Conservation (phyloP, 2,888 invertebrate genomes). For the Caenorhabditis auriculariae region DNA sequence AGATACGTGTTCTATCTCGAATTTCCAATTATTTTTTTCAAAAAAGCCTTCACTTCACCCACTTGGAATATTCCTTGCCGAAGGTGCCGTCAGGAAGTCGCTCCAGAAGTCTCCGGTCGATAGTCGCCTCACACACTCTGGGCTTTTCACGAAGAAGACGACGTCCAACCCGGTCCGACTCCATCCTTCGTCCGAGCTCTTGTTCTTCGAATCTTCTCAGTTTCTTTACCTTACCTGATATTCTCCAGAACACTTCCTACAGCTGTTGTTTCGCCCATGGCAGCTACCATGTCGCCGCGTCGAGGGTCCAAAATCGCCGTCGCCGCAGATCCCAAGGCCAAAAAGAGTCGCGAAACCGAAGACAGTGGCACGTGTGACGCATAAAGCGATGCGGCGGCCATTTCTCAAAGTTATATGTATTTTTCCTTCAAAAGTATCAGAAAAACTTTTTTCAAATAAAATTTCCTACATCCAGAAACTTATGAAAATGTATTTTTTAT, state of each 20-base stretch:
- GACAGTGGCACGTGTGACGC: conserved; percentile 36
- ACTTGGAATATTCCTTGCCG: conserved; percentile 80
- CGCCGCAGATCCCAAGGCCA: conserved; percentile 18
- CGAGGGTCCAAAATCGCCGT: conserved; percentile 14
- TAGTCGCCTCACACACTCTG: conserved; percentile 80
- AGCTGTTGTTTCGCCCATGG: conserved; percentile 87
- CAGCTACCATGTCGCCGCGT: conserved; percentile 81
- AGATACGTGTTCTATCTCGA: too few relatives aligned
- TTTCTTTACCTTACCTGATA: conserved; percentile 16
- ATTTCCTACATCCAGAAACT: too few relatives aligned
- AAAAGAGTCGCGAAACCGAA: conserved; percentile 5
- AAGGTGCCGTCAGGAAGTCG: conserved; percentile 78
- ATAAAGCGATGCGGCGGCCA: conserved; percentile 16
- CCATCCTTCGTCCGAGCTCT: conserved; percentile 72
- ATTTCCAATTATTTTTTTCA: too few relatives aligned
- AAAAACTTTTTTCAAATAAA: too few relatives aligned
- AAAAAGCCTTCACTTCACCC: background rate
- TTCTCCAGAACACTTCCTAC: conserved; percentile 68
- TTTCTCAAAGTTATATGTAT: too few relatives aligned
- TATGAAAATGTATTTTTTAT: too few relatives aligned
- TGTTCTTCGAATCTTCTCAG: background rate
- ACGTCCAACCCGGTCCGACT: conserved; percentile 76
- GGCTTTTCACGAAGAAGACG: conserved; percentile 78
- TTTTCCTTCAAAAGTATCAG: too few relatives aligned
- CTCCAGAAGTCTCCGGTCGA: conserved; percentile 76